A percentile compares a stretch with the other conserved stretches of the same genome.
phyloP scores from a whole-genome alignment of 1,140 invertebrate genomes.

The Samia ricini region DNA sequence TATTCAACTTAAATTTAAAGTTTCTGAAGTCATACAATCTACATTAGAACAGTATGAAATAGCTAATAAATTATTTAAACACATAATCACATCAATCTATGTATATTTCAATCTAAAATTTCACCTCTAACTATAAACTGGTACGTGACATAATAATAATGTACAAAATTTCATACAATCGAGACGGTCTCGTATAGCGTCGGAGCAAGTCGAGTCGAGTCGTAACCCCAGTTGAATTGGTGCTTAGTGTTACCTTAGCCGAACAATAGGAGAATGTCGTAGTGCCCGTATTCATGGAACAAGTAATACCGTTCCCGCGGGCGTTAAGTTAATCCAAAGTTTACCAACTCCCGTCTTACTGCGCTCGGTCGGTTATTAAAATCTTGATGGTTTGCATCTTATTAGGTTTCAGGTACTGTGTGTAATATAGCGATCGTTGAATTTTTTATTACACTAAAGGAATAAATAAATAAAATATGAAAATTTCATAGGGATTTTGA shows the following conservation, averaged over 20 bases:
- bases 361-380: constrained; percentile 63
- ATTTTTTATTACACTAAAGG: too few species aligned
- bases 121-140: too few species aligned
- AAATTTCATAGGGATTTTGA: too few species aligned
- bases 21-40: too few species aligned
- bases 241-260: constrained; percentile 40
- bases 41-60: too few species aligned
- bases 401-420: constrained; percentile 58
- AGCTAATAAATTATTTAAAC: too few species aligned
- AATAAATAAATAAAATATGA: too few species aligned
- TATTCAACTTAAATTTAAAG: too few species aligned
- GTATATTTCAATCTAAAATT: too few species aligned
- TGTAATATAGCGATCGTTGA: too few species aligned
- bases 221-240: constrained; percentile 21
- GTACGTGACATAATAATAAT: not conserved
- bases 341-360: constrained; percentile 48
- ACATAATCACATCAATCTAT: too few species aligned
- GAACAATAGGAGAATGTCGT: constrained; percentile 40
- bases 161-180: not conserved
- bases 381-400: constrained; percentile 55
- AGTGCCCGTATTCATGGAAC: constrained; percentile 34
- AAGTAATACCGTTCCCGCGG: constrained; percentile 40
- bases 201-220: not conserved
- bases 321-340: constrained; percentile 65
- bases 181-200: too few species aligned